These are phyloP conservation scores for Petrocephalus sullivani DNA, from an alignment of 2,797 vertebrate species.

Conservation along the genomic window DNA sequence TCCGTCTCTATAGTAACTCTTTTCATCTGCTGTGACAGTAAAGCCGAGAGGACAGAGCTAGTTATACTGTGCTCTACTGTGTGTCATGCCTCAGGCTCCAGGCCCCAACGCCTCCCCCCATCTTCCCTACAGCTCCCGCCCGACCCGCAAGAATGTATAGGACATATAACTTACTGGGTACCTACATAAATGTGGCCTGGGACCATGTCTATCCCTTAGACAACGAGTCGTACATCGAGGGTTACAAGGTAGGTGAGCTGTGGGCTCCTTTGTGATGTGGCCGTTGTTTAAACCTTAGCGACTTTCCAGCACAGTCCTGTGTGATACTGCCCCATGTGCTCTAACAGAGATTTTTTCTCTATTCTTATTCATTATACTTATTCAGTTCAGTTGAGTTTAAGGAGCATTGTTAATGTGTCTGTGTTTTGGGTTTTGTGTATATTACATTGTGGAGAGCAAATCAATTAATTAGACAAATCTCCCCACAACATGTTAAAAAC, in stretches of 20 bases:
- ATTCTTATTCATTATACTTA: too few relatives aligned
- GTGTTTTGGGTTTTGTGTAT: too few relatives aligned
- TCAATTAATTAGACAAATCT: too few relatives aligned
- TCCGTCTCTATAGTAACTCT: background rate
- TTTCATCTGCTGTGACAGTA: background rate
- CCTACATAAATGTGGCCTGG: conserved; percentile 85
- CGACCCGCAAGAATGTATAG: conserved; percentile 79
- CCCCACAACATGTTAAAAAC: too few relatives aligned
- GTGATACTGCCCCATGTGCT: too few relatives aligned
- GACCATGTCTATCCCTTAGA: conserved; percentile 80
- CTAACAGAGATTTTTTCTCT: too few relatives aligned
- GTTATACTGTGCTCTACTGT: background rate
- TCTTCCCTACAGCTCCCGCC: conserved; percentile 72
- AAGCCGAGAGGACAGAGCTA: background rate
- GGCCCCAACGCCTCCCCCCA: background rate
- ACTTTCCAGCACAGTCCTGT: too few relatives aligned
- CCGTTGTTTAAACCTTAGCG: too few relatives aligned
- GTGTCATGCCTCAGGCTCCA: background rate
- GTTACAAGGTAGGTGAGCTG: conserved; percentile 77
- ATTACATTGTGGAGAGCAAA: too few relatives aligned
- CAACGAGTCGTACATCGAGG: conserved; percentile 87
- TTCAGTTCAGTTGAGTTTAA: too few relatives aligned
- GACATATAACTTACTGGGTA: conserved; percentile 51
- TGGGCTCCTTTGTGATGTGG: background rate
- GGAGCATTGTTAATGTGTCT: background rate